Conservation (phyloP, 1,140 invertebrate species). For the Papilio xuthus region DNA sequence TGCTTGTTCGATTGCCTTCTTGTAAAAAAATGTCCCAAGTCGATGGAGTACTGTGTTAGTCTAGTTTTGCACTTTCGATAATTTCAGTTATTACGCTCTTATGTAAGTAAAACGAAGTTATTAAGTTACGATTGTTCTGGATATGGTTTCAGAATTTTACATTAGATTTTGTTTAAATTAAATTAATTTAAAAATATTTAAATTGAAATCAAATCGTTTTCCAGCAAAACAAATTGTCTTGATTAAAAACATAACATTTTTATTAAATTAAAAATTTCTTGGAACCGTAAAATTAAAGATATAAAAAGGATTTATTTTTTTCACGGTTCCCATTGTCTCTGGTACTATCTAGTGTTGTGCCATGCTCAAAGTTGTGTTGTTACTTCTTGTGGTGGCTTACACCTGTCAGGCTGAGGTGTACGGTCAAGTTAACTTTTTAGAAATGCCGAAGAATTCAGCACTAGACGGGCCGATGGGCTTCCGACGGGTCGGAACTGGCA, state of each 20-base stretch:
- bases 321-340: neutral
- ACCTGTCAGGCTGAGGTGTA: constrained; percentile 10
- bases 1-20: too few species aligned
- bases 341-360: neutral
- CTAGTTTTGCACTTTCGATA: too few species aligned
- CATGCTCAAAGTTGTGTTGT: neutral
- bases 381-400: constrained; percentile 1
- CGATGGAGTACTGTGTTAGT: too few species aligned
- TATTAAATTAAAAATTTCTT: neutral
- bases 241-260: neutral
- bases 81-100: neutral
- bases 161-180: neutral
- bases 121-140: neutral
- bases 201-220: neutral
- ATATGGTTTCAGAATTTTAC: neutral
- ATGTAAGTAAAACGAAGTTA: neutral
- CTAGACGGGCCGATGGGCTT: neutral
- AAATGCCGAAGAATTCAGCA: neutral
- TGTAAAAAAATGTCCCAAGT: too few species aligned
- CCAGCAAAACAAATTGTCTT: neutral
- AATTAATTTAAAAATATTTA: neutral
- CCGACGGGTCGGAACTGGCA: constrained; percentile 9
- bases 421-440: constrained; percentile 10
- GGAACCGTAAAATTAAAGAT: neutral
- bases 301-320: constrained; percentile 9